Evolutionary conservation across 1,140 invertebrate genomes (phyloP).

Genomic region (Cotesia vestalis): DNA sequence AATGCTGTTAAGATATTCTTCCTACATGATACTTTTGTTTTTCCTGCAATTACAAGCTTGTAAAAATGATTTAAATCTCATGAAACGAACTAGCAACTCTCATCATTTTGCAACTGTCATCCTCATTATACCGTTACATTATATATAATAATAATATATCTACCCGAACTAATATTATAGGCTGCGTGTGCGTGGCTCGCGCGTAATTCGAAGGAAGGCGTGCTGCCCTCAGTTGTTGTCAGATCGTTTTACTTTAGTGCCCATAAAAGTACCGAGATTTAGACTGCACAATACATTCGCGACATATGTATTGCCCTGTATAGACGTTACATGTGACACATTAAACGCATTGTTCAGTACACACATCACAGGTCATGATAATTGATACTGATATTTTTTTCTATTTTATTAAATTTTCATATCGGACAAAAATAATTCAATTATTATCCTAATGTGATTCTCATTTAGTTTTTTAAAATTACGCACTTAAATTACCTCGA

Average conservation of each 20-base stretch:
- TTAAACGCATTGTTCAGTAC: neutral
- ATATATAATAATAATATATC: no score
- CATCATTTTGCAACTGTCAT: neutral
- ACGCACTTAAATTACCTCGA: no score
- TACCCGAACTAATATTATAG: neutral
- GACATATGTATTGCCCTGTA: slow-evolving; percentile 53
- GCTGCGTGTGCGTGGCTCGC: slow-evolving; percentile 33
- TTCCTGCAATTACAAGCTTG: no score
- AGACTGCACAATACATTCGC: slow-evolving; percentile 62
- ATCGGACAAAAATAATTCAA: no score
- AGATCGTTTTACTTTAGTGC: slow-evolving; percentile 66
- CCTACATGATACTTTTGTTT: no score
- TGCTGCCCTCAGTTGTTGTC: slow-evolving; percentile 52
- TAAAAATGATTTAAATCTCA: no score
- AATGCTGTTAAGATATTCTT: no score
- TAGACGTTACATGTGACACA: slow-evolving; percentile 21
- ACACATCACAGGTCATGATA: neutral
- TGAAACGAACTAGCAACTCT: neutral
- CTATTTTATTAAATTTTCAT: no score
- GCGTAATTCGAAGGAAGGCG: slow-evolving; percentile 38
- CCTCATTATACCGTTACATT: neutral
- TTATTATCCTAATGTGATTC: neutral
- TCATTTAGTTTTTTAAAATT: neutral
- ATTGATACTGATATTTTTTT: neutral
- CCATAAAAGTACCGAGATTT: slow-evolving; percentile 66